Conservation (phyloP, 2,888 invertebrate genomes). For the Cryptus viduatorius region DNA sequence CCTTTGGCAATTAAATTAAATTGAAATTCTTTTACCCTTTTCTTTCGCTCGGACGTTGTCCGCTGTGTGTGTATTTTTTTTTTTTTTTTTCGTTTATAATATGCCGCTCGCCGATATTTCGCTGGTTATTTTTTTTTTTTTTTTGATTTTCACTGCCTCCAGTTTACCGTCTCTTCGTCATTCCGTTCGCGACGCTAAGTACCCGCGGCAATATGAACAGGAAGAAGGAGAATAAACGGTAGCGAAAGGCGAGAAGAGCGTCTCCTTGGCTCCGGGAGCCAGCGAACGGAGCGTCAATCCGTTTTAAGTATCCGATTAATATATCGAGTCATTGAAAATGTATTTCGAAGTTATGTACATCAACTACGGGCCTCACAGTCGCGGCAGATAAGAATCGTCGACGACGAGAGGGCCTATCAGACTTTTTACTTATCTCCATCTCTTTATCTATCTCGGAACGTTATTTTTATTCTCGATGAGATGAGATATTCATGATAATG, state of each 20-base stretch:
- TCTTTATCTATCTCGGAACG: slow-evolving; percentile 55
- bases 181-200: slow-evolving; percentile 11
- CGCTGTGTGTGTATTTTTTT: slow-evolving; percentile 17
- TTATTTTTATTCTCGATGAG: slow-evolving; percentile 55
- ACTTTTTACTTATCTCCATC: slow-evolving; percentile 65
- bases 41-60: slow-evolving; percentile 51
- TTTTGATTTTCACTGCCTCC: neutral
- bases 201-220: neutral
- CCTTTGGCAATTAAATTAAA: slow-evolving; percentile 78
- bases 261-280: neutral
- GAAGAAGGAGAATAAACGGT: neutral
- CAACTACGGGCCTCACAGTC: neutral
- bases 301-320: slow-evolving; percentile 52
- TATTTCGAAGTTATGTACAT: slow-evolving; percentile 47
- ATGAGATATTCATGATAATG: slow-evolving; percentile 64
- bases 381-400: slow-evolving; percentile 58
- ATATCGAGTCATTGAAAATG: slow-evolving; percentile 40
- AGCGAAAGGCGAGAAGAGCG: neutral
- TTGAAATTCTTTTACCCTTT: slow-evolving; percentile 73
- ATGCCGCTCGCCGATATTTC: slow-evolving; percentile 22
- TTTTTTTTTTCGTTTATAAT: slow-evolving; percentile 38
- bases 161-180: slow-evolving; percentile 12
- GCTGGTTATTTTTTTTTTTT: neutral
- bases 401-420: slow-evolving; percentile 38
- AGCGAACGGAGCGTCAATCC: neutral